Base-by-base conservation (phyloP, 2,797 vertebrate genomes). In the Glossophaga mutica region DNA sequence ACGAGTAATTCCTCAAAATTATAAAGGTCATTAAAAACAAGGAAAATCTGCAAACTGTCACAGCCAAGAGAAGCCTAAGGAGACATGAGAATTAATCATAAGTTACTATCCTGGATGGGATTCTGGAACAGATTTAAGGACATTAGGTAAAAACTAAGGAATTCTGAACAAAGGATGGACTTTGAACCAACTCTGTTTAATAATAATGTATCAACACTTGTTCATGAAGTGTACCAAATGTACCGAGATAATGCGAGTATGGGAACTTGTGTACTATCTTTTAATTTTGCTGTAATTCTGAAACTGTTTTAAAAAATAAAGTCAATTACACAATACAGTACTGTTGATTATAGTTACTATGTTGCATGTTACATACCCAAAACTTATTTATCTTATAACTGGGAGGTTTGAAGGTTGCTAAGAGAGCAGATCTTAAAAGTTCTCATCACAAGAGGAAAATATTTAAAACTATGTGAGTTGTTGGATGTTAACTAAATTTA, bases 11-110 rank as follows among this genome's bases (percentile, higher is more conserved):
- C 37, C 73, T 91, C 74, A 77, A 77, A 92, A 94, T 50, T 91
- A 48, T 79, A 79, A 78, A 78, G 62, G 59, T 77, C 42, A 86
- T 82, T 94, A 74, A 90, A 90, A 91, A 90, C 50, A 71, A 91
- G 42, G 46, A 67, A 81, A 86, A 46, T 55, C 44, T 34, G 93
- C 57, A 88, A 65, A 83, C 29, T 46, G 15, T 39, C 70, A 87
- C 14, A 48, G 77, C 48, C 44, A 90, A 92, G 22, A 81, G 55
- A 34, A 84, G 21, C 39, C 77, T 78, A 78, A 90, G 62, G 50
- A 94, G 37, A 90, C 44, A 29, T 59, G 39, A 78, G 19, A 52
- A 85, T 39, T 42, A 94, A 90, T 84, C 18, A 73, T 39, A 62
- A 81, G 50, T 18, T 89, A 62, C 39, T 91, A 76, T 65, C 46